phyloP scores from a whole-genome alignment of 2,113 vertebrate species.

The Thymallus thymallus region DNA sequence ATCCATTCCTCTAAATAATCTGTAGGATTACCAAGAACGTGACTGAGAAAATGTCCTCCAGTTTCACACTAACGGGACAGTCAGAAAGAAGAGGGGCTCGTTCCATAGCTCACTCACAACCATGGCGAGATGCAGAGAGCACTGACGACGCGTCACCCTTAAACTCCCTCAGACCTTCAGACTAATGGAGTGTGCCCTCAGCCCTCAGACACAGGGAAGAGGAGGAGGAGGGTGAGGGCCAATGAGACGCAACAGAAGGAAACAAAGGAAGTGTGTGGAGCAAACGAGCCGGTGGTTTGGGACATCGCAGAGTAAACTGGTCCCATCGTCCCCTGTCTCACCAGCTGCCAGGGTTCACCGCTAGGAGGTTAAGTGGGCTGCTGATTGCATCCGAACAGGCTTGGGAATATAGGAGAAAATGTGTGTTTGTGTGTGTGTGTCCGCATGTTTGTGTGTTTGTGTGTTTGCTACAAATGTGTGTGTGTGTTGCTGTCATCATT shows the following conservation, averaged over 20 bases:
- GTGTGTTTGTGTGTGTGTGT: not conserved
- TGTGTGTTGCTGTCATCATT: not conserved
- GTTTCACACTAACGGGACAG: conserved; percentile 24
- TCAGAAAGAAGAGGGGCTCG: too few relatives aligned
- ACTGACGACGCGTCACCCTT: conserved; percentile 57
- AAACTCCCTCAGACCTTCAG: conserved; percentile 41
- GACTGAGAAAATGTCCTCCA: conserved; percentile 43
- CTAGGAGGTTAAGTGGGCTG: conserved; percentile 18
- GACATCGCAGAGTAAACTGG: conserved; percentile 38
- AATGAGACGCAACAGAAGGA: conserved; percentile 29
- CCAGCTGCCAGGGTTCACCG: conserved; percentile 52
- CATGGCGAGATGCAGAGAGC: conserved; percentile 29
- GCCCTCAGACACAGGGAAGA: conserved; percentile 20
- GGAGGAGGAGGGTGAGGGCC: conserved; percentile 14
- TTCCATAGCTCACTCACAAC: not conserved
- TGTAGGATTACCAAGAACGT: conserved; percentile 43
- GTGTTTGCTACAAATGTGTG: not conserved
- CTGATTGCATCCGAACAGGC: conserved; percentile 5
- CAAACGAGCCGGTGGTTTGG: conserved; percentile 40
- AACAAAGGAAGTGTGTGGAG: conserved; percentile 52
- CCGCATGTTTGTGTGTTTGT: not conserved
- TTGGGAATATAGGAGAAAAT: conserved; percentile 10
- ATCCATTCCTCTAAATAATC: conserved; percentile 45
- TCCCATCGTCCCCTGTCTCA: conserved; percentile 42
- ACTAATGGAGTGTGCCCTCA: conserved; percentile 55